Conservation (phyloP, 2,113 vertebrate species). For the Acanthochromis polyacanthus region DNA sequence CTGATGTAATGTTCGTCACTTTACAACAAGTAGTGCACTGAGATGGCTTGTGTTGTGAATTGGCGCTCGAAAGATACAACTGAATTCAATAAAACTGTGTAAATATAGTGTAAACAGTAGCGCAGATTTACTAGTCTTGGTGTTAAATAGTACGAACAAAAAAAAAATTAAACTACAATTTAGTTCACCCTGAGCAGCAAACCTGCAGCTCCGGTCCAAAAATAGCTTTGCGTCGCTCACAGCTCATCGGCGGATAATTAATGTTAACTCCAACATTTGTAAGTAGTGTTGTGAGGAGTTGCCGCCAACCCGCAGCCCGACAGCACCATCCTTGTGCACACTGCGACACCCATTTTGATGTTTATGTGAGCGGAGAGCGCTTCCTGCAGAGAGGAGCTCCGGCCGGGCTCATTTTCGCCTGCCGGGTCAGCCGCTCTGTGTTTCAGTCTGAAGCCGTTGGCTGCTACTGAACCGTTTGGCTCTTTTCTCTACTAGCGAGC, state of each 20-base stretch:
- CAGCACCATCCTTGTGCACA: conserved; percentile 49
- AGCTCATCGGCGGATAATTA: background rate
- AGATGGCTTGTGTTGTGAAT: no score
- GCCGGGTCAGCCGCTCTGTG: conserved; percentile 90
- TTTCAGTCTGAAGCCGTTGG: conserved; percentile 94
- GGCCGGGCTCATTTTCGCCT: conserved; percentile 91
- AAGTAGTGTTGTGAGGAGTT: background rate
- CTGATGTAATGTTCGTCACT: no score
- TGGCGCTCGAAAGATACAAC: no score
- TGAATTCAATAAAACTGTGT: no score
- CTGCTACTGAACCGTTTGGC: conserved; percentile 94
- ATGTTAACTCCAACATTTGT: background rate
- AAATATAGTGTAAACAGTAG: no score
- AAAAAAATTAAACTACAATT: no score
- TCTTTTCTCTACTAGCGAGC: conserved; percentile 92
- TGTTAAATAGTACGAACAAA: no score
- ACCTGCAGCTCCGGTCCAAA: no score
- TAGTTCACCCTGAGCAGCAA: no score
- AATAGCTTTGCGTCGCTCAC: no score
- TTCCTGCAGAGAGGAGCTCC: conserved; percentile 82
- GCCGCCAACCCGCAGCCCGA: conserved; percentile 9
- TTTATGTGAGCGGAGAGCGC: conserved; percentile 74
- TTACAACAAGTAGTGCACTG: no score
- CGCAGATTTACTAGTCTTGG: no score
- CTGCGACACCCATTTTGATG: conserved; percentile 76